Evolutionary conservation across 2,797 vertebrate genomes (phyloP), one percentile per base, ranked within the genome.

Genomic region (Sebastiscus tertius): DNA sequence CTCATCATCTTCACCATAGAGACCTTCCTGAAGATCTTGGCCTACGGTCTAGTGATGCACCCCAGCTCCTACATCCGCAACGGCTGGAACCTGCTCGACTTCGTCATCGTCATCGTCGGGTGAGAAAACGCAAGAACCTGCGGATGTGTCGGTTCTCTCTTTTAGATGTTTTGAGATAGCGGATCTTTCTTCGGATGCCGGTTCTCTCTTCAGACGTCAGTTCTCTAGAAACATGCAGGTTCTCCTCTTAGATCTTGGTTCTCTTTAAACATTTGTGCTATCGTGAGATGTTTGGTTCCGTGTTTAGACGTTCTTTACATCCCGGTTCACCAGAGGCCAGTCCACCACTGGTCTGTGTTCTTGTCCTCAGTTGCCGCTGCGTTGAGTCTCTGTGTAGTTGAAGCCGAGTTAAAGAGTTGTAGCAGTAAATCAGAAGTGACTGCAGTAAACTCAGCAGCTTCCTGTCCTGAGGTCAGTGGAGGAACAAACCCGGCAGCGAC

Each of bases 1-100:
- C 96, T 99, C 82, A 95, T 98, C 58, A 96, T 99, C 94, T 99
- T 99, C 95, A 97, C 98, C 8, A 91, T 99, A 0, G 98, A 99
- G 88, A 98, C 98, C 0, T 96, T 96, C 89, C 95, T 98, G 81
- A 99, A 99, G 95, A 99, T 99, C 80, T 94, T 99, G 52, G 97
- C 98, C 65, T 99, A 99, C 0, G 98, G 98, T 33, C 96, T 99
- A 72, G 96, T 99, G 0, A 97, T 99, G 96, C 98, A 99, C 36
- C 96, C 97, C 36, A 98, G 98, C 0, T 98, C 98, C 77, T 99
- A 99, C 86, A 97, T 99, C 63, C 96, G 98, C 7, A 99, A 97
- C 0, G 97, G 97, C 87, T 99, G 98, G 98, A 99, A 99, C 0
- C 94, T 97, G 66, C 94, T 99, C 0, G 98, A 99, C 91, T 99